Base-by-base conservation (phyloP, 92 coral and sea anemone species). In the Desmophyllum pertusum region DNA sequence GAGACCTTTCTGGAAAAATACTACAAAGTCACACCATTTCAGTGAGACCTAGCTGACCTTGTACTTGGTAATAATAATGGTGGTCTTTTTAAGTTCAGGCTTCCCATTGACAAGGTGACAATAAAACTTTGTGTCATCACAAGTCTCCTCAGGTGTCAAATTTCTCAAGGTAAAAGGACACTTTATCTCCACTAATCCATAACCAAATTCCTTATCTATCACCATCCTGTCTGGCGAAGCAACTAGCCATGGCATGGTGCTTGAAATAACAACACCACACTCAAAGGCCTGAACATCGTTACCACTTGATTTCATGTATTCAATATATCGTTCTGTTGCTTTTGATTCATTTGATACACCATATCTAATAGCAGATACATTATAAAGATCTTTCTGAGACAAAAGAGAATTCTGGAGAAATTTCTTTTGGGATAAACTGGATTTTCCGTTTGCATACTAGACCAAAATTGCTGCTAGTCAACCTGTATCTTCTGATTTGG, bases 381-480 rank as follows among this genome's bases (percentile, higher is more conserved):
- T 52, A 42, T 90, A 91, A 79, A 88, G 81, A 85, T 88, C 83
- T 70, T 76, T 88, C 38, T 67, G 52, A 21, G 90, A 15, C 50
- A 87, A 76, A 11, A 91, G 41, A 57, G 73, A 73, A 46, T 83
- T 79, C 37, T 75, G 81, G 71, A 91, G 90, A 84, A 91, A 83
- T 76, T 88, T 91, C 18, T 45, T 79, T 82, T 91, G 92, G 76
- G 70, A 76, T 23, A 86, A 39, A 50, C 63, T 81, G 46, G n/a
- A 87, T 64, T 73, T 87, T 86, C 48, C 86, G 86, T 76, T 86
- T 81, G 85, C 86, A 86, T 30, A 90, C 90, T 69, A 81, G 67
- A 19, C 90, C 93, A 90, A 90, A 90, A 67, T 86, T 90, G 75
- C 93, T 90, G 79, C 90, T 86, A 37, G 90, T 90, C 64, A 90